These are phyloP conservation scores for Solea senegalensis DNA, from an alignment of 2,113 vertebrate genomes.

Conservation along the genomic window DNA sequence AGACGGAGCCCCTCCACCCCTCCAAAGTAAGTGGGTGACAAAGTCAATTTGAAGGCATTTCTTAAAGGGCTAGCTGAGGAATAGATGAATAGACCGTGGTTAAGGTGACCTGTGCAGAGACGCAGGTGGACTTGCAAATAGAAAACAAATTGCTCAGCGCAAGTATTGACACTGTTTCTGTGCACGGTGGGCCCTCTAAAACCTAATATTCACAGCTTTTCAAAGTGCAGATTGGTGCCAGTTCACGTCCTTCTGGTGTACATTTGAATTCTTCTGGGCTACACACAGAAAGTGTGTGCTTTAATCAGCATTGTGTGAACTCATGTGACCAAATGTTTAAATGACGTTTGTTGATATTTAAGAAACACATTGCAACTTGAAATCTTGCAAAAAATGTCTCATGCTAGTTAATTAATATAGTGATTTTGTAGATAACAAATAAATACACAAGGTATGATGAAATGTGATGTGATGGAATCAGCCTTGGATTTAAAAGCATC, in stretches of 20 bases:
- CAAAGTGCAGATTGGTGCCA: constrained; percentile 47
- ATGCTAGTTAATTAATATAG: too few relatives aligned
- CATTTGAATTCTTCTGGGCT: constrained; percentile 22
- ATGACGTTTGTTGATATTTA: too few relatives aligned
- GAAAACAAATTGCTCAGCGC: constrained; percentile 71
- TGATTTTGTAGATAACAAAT: too few relatives aligned
- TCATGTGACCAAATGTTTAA: too few relatives aligned
- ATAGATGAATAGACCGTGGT: constrained; percentile 42
- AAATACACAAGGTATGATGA: too few relatives aligned
- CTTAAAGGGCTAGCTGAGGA: constrained; percentile 50
- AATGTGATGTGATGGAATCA: too few relatives aligned
- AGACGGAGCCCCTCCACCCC: neutral
- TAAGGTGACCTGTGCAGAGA: constrained; percentile 52
- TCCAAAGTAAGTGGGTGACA: constrained; percentile 24
- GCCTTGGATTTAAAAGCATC: too few relatives aligned
- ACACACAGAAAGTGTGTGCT: neutral
- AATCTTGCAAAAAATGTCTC: too few relatives aligned
- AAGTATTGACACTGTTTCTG: constrained; percentile 56
- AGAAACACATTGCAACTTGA: too few relatives aligned
- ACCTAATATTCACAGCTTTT: constrained; percentile 56
- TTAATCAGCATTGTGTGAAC: too few relatives aligned
- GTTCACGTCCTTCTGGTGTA: constrained; percentile 21
- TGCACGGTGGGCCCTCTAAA: constrained; percentile 23
- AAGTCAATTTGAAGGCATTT: constrained; percentile 66
- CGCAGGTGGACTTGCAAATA: constrained; percentile 76